These are phyloP conservation scores for Zoanthus gigantus DNA, from an alignment of 92 coral and sea anemone genomes.

Conservation along the genomic window DNA sequence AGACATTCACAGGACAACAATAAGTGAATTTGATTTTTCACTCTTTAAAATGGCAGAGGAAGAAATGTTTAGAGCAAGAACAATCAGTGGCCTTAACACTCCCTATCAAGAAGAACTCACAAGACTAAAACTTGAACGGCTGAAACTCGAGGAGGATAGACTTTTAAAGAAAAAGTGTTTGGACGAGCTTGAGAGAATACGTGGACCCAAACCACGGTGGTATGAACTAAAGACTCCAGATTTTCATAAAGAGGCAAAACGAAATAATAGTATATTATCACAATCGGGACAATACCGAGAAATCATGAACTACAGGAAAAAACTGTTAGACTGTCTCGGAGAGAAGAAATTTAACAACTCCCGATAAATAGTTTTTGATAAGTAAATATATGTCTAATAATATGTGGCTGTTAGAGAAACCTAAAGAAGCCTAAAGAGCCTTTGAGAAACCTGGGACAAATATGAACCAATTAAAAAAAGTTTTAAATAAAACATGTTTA, in stretches of 20 bases:
- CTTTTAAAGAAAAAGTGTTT: slow-evolving; percentile 74
- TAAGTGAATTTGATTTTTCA: slow-evolving; percentile 83
- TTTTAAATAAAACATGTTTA: too few species aligned
- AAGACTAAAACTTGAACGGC: slow-evolving; percentile 75
- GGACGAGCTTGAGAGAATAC: slow-evolving; percentile 87
- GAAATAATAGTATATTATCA: slow-evolving; percentile 84
- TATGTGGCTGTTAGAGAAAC: too few species aligned
- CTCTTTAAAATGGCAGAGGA: slow-evolving; percentile 88
- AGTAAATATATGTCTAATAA: not conserved
- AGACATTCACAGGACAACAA: slow-evolving; percentile 79
- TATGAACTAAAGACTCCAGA: slow-evolving; percentile 92
- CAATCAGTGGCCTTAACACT: slow-evolving; percentile 89
- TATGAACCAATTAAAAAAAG: too few species aligned
- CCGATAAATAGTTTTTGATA: not conserved
- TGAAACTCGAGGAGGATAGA: slow-evolving; percentile 88
- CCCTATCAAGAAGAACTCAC: slow-evolving; percentile 93
- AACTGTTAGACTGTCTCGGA: slow-evolving; percentile 76
- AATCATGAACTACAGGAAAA: slow-evolving; percentile 88
- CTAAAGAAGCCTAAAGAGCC: too few species aligned
- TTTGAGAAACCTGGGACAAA: too few species aligned
- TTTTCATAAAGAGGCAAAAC: slow-evolving; percentile 88
- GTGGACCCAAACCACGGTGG: slow-evolving; percentile 97
- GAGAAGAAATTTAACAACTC: slow-evolving; percentile 65
- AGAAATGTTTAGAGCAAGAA: slow-evolving; percentile 85
- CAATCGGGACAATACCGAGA: slow-evolving; percentile 89